Percentiles rank a stretch among this genome's conserved stretches.
Conservation (phyloP, 2,888 invertebrate genomes). For the Aproaerema taeniolella region DNA sequence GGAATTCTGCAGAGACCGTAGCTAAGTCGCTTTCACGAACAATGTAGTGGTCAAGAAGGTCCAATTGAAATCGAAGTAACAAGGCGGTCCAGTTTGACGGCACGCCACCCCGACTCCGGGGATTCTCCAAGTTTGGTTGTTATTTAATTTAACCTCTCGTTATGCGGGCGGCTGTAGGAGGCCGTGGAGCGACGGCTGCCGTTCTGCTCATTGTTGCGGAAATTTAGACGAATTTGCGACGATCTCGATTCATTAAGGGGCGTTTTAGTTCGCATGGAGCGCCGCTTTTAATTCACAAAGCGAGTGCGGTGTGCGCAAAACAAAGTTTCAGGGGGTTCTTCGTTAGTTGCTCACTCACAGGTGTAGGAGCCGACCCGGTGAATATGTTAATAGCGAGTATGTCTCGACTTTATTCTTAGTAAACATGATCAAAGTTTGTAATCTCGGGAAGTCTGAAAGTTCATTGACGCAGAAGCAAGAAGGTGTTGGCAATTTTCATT, state of each 20-base stretch:
- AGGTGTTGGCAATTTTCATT: background rate
- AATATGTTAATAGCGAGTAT: constrained; percentile 26
- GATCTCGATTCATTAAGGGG: constrained; percentile 68
- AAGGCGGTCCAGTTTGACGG: constrained; percentile 33
- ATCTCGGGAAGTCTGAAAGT: constrained; percentile 7
- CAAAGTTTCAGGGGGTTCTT: constrained; percentile 63
- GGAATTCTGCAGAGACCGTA: too few species aligned
- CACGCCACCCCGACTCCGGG: constrained; percentile 31
- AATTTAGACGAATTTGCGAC: constrained; percentile 68
- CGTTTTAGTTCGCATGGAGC: constrained; percentile 59
- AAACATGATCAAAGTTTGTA: constrained; percentile 13
- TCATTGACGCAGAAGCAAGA: constrained; percentile 6
- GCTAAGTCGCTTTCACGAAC: too few species aligned
- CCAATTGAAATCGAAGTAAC: constrained; percentile 52
- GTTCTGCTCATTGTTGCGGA: constrained; percentile 61
- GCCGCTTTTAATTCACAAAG: constrained; percentile 64
- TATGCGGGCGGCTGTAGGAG: constrained; percentile 57
- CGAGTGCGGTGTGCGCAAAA: constrained; percentile 54
- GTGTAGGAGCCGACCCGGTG: constrained; percentile 21
- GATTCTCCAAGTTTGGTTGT: constrained; percentile 58
- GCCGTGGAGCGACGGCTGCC: constrained; percentile 44
- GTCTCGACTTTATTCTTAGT: constrained; percentile 15
- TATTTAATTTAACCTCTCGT: constrained; percentile 71
- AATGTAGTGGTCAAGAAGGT: constrained; percentile 56
- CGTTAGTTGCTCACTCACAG: constrained; percentile 65